A percentile compares a stretch with the other conserved stretches of the same genome.
Evolutionary conservation across 2,113 vertebrate species (phyloP).

Genomic region (Coryphaenoides rupestris): DNA sequence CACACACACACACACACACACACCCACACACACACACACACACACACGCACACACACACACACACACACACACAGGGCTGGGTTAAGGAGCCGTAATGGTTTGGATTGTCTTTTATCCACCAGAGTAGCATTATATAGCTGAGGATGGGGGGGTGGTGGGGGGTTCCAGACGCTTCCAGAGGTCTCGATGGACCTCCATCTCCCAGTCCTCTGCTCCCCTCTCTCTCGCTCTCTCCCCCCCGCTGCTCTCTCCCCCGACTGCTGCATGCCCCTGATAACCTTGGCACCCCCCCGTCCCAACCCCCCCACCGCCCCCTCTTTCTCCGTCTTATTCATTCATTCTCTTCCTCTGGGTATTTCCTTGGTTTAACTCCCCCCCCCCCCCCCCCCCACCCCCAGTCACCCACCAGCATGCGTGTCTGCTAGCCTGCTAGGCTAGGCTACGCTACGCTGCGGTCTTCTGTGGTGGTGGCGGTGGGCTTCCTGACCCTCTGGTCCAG

Average conservation of each 20-base stretch:
- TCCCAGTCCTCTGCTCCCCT: neutral
- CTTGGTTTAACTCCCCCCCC: constrained; percentile 7
- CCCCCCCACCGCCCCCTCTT: neutral
- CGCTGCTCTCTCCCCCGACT: constrained; percentile 15
- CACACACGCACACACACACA: constrained; percentile 3
- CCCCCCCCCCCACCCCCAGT: constrained; percentile 14
- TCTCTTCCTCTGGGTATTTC: constrained; percentile 11
- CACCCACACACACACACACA: constrained; percentile 7
- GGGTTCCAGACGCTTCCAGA: constrained; percentile 36
- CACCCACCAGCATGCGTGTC: neutral
- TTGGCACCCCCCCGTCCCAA: constrained; percentile 32
- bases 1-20: constrained; percentile 31
- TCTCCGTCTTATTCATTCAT: neutral
- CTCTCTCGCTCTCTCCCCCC: constrained; percentile 1
- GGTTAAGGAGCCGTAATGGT: constrained; percentile 60
- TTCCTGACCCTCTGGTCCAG: constrained; percentile 23
- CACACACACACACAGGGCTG: constrained; percentile 37
- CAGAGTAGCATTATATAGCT: constrained; percentile 59
- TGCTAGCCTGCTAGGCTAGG: too few relatives aligned
- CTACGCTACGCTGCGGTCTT: too few relatives aligned
- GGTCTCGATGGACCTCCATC: constrained; percentile 24
- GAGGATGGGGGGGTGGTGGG: constrained; percentile 37
- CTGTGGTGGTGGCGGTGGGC: constrained; percentile 10
- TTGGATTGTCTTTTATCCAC: constrained; percentile 64
- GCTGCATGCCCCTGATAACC: constrained; percentile 26